Evolutionary conservation across 2,888 invertebrate species (phyloP).

Genomic region (Tupiocoris notatus): DNA sequence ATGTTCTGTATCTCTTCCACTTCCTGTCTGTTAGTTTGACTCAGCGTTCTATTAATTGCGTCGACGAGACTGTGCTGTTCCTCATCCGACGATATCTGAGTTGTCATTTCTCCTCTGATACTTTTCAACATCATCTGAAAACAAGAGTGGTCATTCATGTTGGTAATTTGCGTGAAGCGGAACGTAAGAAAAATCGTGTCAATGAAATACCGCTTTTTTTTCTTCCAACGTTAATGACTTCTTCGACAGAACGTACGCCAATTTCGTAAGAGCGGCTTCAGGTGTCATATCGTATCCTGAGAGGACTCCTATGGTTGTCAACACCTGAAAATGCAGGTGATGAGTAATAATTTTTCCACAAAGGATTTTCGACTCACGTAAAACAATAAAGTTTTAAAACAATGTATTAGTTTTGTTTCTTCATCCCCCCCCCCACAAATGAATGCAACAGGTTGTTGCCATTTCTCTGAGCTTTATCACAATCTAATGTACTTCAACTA

Average conservation of each 20-base stretch:
- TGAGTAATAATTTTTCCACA: neutral
- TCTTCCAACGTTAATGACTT: constrained; percentile 63
- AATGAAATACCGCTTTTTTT: constrained; percentile 61
- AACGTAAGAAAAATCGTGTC: neutral
- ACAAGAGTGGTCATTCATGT: neutral
- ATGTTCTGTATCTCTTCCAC: constrained; percentile 60
- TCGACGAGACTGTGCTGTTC: constrained; percentile 61
- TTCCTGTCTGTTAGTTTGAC: constrained; percentile 60
- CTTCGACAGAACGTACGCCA: constrained; percentile 85
- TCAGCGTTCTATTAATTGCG: constrained; percentile 59
- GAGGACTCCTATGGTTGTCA: constrained; percentile 70
- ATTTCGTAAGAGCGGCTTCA: constrained; percentile 88
- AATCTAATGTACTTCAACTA: too few species aligned
- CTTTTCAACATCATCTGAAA: constrained; percentile 71
- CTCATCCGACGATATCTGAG: constrained; percentile 52
- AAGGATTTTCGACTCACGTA: too few species aligned
- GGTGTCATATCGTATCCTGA: constrained; percentile 87
- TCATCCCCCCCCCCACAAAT: too few species aligned
- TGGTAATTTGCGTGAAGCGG: neutral
- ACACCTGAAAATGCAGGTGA: constrained; percentile 55
- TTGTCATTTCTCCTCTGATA: constrained; percentile 77
- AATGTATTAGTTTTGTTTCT: too few species aligned
- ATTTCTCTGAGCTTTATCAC: too few species aligned
- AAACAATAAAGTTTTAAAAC: too few species aligned
- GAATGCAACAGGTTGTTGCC: too few species aligned